Evolutionary conservation across 2,888 invertebrate genomes (phyloP).

Genomic region (Baccha elongata): DNA sequence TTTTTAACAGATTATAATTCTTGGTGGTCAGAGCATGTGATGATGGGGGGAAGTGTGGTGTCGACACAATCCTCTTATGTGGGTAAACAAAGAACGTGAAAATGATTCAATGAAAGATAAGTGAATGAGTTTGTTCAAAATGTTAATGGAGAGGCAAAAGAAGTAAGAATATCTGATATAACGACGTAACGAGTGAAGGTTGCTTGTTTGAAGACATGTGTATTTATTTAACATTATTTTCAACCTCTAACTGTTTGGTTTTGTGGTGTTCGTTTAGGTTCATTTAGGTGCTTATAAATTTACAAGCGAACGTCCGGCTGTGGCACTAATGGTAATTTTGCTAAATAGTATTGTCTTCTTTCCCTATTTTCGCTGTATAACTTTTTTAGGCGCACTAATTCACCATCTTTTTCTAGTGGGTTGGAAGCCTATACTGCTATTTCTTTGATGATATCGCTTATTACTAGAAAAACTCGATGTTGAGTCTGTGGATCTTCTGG

Average conservation of each 20-base stretch:
- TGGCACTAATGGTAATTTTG: no score
- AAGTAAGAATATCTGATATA: neutral
- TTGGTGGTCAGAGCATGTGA: conserved; percentile 39
- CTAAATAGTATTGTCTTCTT: no score
- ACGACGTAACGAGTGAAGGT: neutral
- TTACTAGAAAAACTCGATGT: no score
- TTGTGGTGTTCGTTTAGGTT: neutral
- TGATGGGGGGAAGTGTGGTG: conserved; percentile 23
- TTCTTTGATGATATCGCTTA: no score
- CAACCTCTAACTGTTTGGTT: neutral
- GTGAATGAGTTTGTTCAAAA: conserved; percentile 21
- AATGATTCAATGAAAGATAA: conserved; percentile 37
- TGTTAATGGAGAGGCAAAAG: neutral
- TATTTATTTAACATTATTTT: neutral
- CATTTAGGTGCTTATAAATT: no score
- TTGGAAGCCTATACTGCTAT: no score
- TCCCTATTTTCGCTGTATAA: no score
- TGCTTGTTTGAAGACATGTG: neutral
- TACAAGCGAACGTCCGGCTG: no score
- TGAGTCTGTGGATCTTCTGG: no score
- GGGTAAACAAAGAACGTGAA: conserved; percentile 44
- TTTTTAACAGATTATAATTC: conserved; percentile 68
- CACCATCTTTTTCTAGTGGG: no score
- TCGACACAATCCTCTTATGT: conserved; percentile 43
- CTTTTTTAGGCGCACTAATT: no score